Evolutionary conservation across 2,888 invertebrate species (phyloP), one percentile per base, ranked within the genome.

Genomic region (Drosophila dives): DNA sequence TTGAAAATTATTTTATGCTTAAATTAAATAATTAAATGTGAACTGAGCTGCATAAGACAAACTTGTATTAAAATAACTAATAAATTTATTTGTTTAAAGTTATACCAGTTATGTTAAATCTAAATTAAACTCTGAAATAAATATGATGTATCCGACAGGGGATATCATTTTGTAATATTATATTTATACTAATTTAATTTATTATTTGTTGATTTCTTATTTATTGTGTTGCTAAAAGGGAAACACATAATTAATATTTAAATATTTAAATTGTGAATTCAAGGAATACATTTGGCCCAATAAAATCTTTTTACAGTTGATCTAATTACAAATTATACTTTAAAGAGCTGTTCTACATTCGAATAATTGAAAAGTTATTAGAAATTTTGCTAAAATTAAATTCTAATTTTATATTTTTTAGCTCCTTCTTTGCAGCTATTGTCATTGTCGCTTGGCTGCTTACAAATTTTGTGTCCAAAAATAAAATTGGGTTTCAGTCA

Each of bases 401-500:
- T 45, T 32, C 26, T 17, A 5, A 8, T 56, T 15, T 12, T 10
- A 10, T 58, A 20, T 6, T 29, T 29, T 6, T 29, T 29, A 29
- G 17, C 20, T 3, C 29, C 23, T 11, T 2, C 4, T 15, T 34
- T n/a, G 45, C 17, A 40, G 63, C 56, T 11, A 38, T 12, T 59
- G 64, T 67, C 73, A 76, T 78, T 72, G 11, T 29, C 15, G 23
- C 7, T 26, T 7, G 15, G 45, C 23, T 15, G n/a, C 7, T n/a
- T 34, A 26, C 10, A 65, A 66, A 60, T 50, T 69, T 61, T 74
- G 26, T 60, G 59, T 42, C 73, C 49, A 7, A 74, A 72, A 77
- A 69, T 80, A 83, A 29, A 49, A 29, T 83, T 75, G 76, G 56
- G 56, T 68, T 71, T 75, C 65, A 51, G 79, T 66, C 75, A 80